Evolutionary conservation across 2,797 vertebrate species (phyloP).

Genomic region (Trematomus bernacchii): DNA sequence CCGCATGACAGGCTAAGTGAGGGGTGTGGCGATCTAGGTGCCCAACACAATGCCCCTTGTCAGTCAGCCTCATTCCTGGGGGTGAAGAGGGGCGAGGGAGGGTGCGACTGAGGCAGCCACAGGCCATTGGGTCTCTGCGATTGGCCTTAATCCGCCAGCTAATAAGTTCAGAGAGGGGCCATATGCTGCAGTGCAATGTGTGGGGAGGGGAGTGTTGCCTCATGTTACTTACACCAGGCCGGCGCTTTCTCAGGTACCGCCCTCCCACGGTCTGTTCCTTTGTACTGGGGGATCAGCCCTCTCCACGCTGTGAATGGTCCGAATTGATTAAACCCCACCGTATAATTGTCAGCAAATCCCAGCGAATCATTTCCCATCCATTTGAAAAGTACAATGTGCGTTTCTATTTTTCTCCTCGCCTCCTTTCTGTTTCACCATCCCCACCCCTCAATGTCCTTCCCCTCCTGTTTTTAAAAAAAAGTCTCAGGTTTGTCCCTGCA

Average conservation of each 20-base stretch:
- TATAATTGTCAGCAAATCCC: constrained; percentile 95
- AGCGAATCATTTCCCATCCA: constrained; percentile 93
- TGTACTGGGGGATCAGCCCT: constrained; percentile 95
- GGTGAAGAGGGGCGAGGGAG: constrained; percentile 75
- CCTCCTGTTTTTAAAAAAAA: constrained; percentile 68
- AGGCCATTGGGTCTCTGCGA: constrained; percentile 84
- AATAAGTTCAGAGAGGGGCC: constrained; percentile 98
- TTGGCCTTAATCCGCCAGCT: constrained; percentile 95
- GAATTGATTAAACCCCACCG: constrained; percentile 95
- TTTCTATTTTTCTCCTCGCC: constrained; percentile 81
- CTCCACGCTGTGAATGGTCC: constrained; percentile 94
- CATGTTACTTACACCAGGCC: constrained; percentile 94
- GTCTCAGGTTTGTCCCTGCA: constrained; percentile 78
- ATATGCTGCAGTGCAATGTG: constrained; percentile 92
- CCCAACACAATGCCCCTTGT: constrained; percentile 86
- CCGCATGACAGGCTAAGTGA: constrained; percentile 83
- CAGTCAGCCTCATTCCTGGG: constrained; percentile 92
- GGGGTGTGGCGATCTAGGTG: constrained; percentile 81
- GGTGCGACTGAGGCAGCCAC: constrained; percentile 81
- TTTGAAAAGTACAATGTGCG: constrained; percentile 90
- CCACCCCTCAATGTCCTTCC: constrained; percentile 67
- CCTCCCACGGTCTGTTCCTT: constrained; percentile 90
- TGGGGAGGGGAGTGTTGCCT: constrained; percentile 90
- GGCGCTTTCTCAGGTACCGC: constrained; percentile 96
- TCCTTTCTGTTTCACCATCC: constrained; percentile 70